Percentiles rank a stretch among this genome's conserved stretches.
Evolutionary conservation across 2,797 vertebrate genomes (phyloP).

Genomic region (Myotis vivesi): DNA sequence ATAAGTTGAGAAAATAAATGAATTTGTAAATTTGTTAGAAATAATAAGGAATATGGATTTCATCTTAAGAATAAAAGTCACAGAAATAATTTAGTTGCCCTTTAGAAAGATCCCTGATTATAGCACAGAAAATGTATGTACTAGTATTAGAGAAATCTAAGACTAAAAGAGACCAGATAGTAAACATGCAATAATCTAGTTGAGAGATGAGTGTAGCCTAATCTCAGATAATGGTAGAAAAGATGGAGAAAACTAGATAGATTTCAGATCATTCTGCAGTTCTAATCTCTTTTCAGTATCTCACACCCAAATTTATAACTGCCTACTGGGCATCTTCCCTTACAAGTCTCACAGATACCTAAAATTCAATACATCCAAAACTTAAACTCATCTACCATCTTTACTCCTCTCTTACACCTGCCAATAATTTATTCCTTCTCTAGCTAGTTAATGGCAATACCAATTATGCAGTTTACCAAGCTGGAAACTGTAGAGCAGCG

Average conservation of each 20-base stretch:
- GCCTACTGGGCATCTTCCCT: background rate
- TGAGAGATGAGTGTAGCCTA: background rate
- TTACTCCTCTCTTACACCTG: background rate
- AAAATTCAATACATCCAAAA: conserved; percentile 30
- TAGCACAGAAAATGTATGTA: background rate
- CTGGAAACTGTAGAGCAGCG: background rate
- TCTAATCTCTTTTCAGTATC: background rate
- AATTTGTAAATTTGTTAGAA: conserved; percentile 45
- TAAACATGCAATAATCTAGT: background rate
- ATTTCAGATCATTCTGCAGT: conserved; percentile 29
- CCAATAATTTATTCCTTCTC: conserved; percentile 1
- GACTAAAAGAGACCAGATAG: background rate
- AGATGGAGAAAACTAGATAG: background rate
- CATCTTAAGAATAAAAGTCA: conserved; percentile 25
- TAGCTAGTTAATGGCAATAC: background rate
- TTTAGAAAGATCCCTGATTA: conserved; percentile 23
- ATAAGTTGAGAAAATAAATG: conserved; percentile 10
- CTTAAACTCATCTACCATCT: background rate
- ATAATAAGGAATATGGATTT: conserved; percentile 38
- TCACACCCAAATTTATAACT: background rate
- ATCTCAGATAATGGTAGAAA: background rate
- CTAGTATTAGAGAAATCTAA: background rate
- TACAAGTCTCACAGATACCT: background rate
- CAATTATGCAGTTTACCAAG: background rate
- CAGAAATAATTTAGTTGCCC: conserved; percentile 49